Base-by-base conservation (phyloP, 2,888 invertebrate species). In the Plebejus melissa region DNA sequence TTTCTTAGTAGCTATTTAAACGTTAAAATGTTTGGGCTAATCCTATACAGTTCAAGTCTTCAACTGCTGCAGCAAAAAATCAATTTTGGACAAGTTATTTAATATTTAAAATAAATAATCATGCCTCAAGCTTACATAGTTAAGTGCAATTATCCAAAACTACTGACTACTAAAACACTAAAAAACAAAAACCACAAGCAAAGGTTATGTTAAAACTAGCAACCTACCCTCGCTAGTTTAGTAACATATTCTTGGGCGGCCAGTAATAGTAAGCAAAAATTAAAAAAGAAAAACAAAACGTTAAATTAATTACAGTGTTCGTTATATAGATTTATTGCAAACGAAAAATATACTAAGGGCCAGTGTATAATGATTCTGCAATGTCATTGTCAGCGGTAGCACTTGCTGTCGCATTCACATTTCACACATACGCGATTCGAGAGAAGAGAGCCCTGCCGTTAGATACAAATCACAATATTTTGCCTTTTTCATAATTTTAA, bases 251-350 rank as follows among this genome's bases (percentile, higher is more conserved):
- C 75, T 75, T 75, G 75, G 75, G 75, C 71, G 58, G 75, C 75
- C 75, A 75, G 75, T 75, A 71, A 75, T 71, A 75, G 75, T 75
- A 75, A 75, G 75, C 75, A 75, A 75, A 75, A 75, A 75, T 75
- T 65, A 75, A 75, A 75, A 75, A 70, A 70, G 70, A 75, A 75
- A 75, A 58, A 75, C 57, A 75, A 71, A 71, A 72, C 72, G 32
- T 72, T 72, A 54, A 72, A 72, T 72, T 72, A 72, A 46, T 46
- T 72, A 72, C 72, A 50, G 71, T 72, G 72, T 72, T 54, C 32
- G 50, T 50, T 50, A 50, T 50, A 28, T 46, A 22, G 41, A 71
- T 22, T n/a, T 36, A 50, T 72, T 72, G 54, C 50, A 28, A 72
- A 72, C 72, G 72, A 72, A 13, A 32, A 72, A 5, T 50, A 54